phyloP scores from a whole-genome alignment of 2,797 vertebrate species.

The Phyllotis vaccarum region DNA sequence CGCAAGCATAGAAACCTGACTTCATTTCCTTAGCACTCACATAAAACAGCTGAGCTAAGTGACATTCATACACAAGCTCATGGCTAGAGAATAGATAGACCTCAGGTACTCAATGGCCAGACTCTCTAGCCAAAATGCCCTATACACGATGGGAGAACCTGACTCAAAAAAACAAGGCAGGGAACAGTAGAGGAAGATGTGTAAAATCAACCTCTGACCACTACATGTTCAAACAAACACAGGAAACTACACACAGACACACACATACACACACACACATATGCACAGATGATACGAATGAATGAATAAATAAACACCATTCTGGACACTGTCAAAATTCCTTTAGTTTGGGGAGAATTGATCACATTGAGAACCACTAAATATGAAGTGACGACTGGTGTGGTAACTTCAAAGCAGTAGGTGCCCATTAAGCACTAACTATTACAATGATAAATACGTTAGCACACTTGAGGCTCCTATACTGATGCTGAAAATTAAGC shows the following conservation, averaged over 20 bases:
- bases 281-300: too few relatives aligned
- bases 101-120: neutral
- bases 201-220: neutral
- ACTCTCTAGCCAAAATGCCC: neutral
- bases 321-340: neutral
- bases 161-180: neutral
- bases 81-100: neutral
- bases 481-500: neutral
- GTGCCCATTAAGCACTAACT: neutral
- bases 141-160: neutral
- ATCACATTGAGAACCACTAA: neutral
- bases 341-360: neutral
- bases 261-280: neutral
- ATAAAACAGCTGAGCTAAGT: neutral
- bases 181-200: neutral
- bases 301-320: neutral
- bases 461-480: neutral
- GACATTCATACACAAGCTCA: neutral
- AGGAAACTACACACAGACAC: neutral
- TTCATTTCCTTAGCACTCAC: neutral
- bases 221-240: neutral
- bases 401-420: conserved; percentile 29
- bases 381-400: neutral
- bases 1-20: neutral
- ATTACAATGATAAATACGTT: neutral